Evolutionary conservation across 1,140 invertebrate species (phyloP), one percentile per base, ranked within the genome.

Genomic region (Drosophila cardini): DNA sequence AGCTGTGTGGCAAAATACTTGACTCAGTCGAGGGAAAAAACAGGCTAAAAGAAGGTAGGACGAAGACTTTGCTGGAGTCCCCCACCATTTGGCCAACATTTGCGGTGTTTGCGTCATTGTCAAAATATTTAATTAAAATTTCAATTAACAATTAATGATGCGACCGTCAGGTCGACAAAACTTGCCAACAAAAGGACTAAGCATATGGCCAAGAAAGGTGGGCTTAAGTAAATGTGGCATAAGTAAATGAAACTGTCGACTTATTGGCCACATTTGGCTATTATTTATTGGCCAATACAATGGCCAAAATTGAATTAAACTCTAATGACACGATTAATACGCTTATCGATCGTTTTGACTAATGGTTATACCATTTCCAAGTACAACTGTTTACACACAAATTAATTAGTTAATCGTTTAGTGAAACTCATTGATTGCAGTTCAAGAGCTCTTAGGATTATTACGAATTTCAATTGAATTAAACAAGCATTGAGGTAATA

Each of bases 101-200:
- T 78, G 82, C 71, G 82, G 83, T 73, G 72, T 76, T 72, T 78
- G 56, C 71, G 74, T 82, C 83, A 87, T 76, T 87, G 80, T 70
- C 64, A 83, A 87, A 87, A 79, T 89, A 87, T 86, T 86, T 86
- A 89, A 86, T 86, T 86, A 86, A 87, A 87, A 83, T 86, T 87
- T 79, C 76, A 83, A 82, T 87, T 79, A 83, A 73, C 82, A 72
- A 87, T 82, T 87, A 82, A 86, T 78, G 83, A 72, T 61, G 83
- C 72, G 70, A 45, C 48, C 53, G 26, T n/a, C 40, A 62, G 18
- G n/a, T 16, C 45, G 8, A 45, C 63, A n/a, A 13, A 45, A 43
- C 40, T 11, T 15, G 10, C 26, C 63, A 9, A 13, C 52, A 21
- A 38, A 36, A 78, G 76, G 70, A 45, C 63, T 43, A 6, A 74